Base-by-base conservation (phyloP, 2,797 vertebrate species). In the Arrhamphus sclerolepis region DNA sequence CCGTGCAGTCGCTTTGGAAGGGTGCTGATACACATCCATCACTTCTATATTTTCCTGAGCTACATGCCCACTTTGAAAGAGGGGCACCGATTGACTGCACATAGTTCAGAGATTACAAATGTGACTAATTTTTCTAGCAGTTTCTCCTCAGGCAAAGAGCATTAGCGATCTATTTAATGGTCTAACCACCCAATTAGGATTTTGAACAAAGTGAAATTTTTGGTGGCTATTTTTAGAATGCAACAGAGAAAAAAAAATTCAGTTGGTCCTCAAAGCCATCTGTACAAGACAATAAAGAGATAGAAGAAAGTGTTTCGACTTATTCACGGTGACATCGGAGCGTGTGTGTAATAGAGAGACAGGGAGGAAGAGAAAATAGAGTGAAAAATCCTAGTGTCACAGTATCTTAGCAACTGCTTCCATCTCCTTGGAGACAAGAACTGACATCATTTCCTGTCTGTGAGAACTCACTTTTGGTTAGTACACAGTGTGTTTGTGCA, bases 341-440 rank as follows among this genome's bases (percentile, higher is more conserved):
- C 49, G 28, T 62, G 43, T 55, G 62, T 72, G 62, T 51, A 60
- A 64, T 62, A 39, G 18, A 49, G 71, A 80, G 62, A 77, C 50
- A 72, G 72, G 72, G 60, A 75, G 67, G 54, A 57, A 85, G 72
- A 83, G 77, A 87, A 86, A 86, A 87, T 63, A 82, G 80, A 71
- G 80, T 81, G 73, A 90, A 84, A 91, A 90, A 90, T 89, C 82
- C 82, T 83, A 87, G 89, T 91, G 91, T 92, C 90, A 92, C 91
- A 90, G 92, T 93, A 92, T 93, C 91, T 92, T 92, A 93, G 92
- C 91, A 93, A 93, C 92, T 91, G 89, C 87, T 88, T 92, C 89
- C 85, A 91, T 93, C 92, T 91, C 90, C 92, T 92, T 93, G 91
- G 92, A 92, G 91, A 92, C 91, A 87, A 89, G 87, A 88, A 68